Conservation (phyloP, 2,113 vertebrate genomes). For the Grammomys dolichurus region DNA sequence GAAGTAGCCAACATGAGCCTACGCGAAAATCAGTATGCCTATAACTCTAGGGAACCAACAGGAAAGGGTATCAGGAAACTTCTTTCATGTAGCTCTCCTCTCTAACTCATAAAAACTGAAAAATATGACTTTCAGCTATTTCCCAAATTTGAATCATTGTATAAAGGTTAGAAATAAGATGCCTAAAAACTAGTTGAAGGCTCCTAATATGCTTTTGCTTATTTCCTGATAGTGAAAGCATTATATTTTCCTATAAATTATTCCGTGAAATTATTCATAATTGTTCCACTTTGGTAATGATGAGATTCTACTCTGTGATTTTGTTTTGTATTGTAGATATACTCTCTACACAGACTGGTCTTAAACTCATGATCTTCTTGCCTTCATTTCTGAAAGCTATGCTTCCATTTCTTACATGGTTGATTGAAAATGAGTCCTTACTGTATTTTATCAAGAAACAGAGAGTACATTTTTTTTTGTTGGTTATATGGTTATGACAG, state of each 20-base stretch:
- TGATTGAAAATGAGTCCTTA: not conserved
- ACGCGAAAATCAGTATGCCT: not conserved
- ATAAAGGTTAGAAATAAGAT: not conserved
- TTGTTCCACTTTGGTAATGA: not conserved
- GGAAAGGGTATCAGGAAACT: not conserved
- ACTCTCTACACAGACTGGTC: not conserved
- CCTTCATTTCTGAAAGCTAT: not conserved
- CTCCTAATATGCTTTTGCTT: not conserved
- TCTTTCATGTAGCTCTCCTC: not conserved
- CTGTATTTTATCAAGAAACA: not conserved
- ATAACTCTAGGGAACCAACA: not conserved
- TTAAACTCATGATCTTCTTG: not conserved
- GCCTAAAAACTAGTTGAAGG: not conserved
- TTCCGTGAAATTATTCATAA: not conserved
- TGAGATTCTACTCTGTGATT: not conserved
- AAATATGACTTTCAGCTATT: not conserved
- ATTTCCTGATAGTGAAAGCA: not conserved
- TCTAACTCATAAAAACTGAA: conserved; percentile 8
- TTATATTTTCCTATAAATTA: not conserved
- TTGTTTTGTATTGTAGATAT: not conserved
- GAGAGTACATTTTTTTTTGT: conserved; percentile 26
- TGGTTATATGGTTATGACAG: not conserved
- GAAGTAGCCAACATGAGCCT: not conserved
- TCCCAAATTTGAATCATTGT: not conserved
- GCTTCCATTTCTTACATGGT: not conserved